These are phyloP conservation scores for Brachyhypopomus occidentalis DNA, from an alignment of 2,113 vertebrate genomes.

Conservation along the genomic window DNA sequence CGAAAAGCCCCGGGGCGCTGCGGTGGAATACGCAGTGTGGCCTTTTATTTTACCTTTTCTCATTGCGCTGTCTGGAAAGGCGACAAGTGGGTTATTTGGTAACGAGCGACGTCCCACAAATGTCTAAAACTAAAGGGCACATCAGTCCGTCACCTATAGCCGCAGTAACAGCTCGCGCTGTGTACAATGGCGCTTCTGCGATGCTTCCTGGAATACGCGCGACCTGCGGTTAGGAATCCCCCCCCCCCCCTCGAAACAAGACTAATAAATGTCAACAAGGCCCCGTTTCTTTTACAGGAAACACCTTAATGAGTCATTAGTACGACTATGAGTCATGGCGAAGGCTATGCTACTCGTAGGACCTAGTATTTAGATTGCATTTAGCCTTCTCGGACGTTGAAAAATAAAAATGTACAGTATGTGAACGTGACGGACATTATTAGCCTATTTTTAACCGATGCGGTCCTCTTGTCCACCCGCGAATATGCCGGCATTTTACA, in stretches of 20 bases:
- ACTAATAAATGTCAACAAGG: not conserved
- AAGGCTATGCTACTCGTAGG: not conserved
- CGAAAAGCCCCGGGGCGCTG: too few species aligned
- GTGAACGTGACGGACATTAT: too few species aligned
- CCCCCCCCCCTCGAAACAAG: not conserved
- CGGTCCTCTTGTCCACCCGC: too few species aligned
- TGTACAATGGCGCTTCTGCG: not conserved
- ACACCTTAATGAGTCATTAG: not conserved
- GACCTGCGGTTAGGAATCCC: not conserved
- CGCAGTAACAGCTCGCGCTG: not conserved
- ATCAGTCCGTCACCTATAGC: too few species aligned
- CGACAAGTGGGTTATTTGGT: constrained; percentile 1
- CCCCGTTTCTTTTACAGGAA: not conserved
- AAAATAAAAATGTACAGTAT: not conserved
- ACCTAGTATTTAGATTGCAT: not conserved
- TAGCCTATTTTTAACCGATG: too few species aligned
- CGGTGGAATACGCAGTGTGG: too few species aligned
- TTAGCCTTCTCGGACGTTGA: not conserved
- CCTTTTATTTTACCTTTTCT: too few species aligned
- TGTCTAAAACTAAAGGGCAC: not conserved
- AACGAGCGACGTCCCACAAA: constrained; percentile 19
- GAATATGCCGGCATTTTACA: constrained; percentile 40
- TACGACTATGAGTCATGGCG: not conserved
- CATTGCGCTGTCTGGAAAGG: not conserved
- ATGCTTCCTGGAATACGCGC: not conserved